These are phyloP conservation scores for Anguilla pacifica DNA, from an alignment of 2,797 vertebrate species.

Conservation along the genomic window DNA sequence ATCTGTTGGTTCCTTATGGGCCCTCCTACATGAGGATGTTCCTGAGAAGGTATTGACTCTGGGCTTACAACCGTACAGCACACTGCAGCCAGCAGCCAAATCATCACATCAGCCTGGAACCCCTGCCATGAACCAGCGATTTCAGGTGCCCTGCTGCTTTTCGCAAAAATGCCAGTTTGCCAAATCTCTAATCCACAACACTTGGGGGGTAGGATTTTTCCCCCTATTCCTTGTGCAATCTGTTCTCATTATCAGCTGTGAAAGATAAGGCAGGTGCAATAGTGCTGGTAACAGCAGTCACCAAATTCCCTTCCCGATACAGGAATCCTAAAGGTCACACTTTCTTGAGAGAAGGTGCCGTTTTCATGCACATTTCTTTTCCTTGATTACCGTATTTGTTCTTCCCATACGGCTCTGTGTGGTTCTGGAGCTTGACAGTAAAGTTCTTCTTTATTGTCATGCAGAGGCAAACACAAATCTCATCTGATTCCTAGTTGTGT, in stretches of 20 bases:
- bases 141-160: neutral
- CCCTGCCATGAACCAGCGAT: neutral
- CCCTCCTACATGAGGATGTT: slow-evolving; percentile 49
- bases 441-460: neutral
- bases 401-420: slow-evolving; percentile 7
- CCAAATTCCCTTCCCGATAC: neutral
- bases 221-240: neutral
- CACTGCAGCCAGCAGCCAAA: slow-evolving; percentile 6
- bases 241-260: neutral
- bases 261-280: neutral
- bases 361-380: slow-evolving; percentile 26
- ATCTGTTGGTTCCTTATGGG: slow-evolving; percentile 58
- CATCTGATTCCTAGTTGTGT: slow-evolving; percentile 24
- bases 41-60: slow-evolving; percentile 57
- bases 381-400: slow-evolving; percentile 28
- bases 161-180: neutral
- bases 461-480: slow-evolving; percentile 4
- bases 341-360: slow-evolving; percentile 2
- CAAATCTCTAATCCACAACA: neutral
- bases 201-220: neutral
- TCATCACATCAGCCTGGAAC: neutral
- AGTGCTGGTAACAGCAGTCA: neutral
- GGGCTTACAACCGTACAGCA: slow-evolving; percentile 52
- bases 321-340: neutral
- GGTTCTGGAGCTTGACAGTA: slow-evolving; percentile 22